Conservation (phyloP, 2,888 invertebrate genomes). For the Litoditis marina region DNA sequence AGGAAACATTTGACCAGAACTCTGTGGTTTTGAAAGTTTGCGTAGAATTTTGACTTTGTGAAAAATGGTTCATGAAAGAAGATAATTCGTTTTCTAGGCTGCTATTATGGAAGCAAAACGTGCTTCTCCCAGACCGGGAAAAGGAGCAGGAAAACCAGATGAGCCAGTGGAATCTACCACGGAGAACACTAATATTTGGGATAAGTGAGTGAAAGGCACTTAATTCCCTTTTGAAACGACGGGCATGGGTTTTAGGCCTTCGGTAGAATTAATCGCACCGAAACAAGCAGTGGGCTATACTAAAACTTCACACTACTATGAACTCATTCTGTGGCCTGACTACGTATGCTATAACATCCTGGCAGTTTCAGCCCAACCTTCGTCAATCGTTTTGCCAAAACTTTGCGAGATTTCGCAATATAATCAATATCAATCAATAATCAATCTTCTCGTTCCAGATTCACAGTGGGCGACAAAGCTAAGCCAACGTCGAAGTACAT, state of each 20-base stretch:
- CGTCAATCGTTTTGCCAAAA: too few species aligned
- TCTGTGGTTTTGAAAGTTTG: neutral
- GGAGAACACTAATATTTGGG: slow-evolving; percentile 50
- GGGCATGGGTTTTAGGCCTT: too few species aligned
- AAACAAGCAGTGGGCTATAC: too few species aligned
- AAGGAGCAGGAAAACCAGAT: slow-evolving; percentile 13
- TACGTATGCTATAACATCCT: too few species aligned
- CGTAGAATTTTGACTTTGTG: neutral
- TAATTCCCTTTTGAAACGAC: too few species aligned
- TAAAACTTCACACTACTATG: too few species aligned
- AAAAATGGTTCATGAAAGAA: neutral
- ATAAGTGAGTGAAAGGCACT: slow-evolving; percentile 30
- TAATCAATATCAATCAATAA: too few species aligned
- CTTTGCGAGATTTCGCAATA: too few species aligned
- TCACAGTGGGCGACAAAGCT: slow-evolving; percentile 49
- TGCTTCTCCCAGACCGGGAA: slow-evolving; percentile 16
- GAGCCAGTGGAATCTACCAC: slow-evolving; percentile 37
- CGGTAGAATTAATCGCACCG: too few species aligned
- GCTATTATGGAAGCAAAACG: slow-evolving; percentile 13
- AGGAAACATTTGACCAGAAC: neutral
- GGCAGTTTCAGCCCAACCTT: too few species aligned
- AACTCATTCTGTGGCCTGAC: too few species aligned
- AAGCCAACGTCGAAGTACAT: slow-evolving; percentile 53
- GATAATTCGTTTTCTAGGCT: neutral
- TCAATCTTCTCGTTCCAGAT: slow-evolving; percentile 25